Conservation (phyloP, 2,113 vertebrate genomes). For the Saguinus midas region DNA sequence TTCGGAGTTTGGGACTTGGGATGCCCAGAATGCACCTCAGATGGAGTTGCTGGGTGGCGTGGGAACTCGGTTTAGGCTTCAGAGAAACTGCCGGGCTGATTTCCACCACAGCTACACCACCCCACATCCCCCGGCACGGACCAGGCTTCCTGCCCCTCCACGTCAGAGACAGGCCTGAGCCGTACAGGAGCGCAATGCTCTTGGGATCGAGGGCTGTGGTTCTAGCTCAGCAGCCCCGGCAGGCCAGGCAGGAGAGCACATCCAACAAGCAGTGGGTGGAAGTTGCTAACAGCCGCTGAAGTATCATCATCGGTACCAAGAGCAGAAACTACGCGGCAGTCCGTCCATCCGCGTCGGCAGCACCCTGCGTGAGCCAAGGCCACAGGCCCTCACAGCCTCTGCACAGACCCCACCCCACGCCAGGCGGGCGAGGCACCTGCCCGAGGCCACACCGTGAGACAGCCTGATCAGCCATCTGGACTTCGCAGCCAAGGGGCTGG, state of each 20-base stretch:
- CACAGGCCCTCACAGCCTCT: neutral
- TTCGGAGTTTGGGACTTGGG: neutral
- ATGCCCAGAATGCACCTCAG: neutral
- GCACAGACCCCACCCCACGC: neutral
- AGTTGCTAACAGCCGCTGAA: neutral
- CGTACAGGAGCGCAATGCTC: neutral
- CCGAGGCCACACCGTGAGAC: neutral
- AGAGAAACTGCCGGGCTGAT: neutral
- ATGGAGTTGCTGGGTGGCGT: neutral
- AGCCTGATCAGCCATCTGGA: neutral
- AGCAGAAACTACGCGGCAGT: too few relatives aligned
- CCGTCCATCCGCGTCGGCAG: rapidly evolving
- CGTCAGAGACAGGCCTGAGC: too few relatives aligned
- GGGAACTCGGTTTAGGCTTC: neutral
- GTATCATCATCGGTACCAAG: neutral
- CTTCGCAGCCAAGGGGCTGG: neutral
- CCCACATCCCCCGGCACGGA: too few relatives aligned
- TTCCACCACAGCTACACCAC: neutral
- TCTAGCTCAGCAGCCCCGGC: neutral
- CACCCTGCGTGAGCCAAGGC: too few relatives aligned
- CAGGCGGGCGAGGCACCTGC: neutral
- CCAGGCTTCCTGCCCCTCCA: neutral
- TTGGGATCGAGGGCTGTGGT: neutral
- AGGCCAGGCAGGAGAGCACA: neutral
- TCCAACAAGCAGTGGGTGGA: neutral